Evolutionary conservation across 2,888 invertebrate species (phyloP).

Genomic region (Xanthorhoe designata): DNA sequence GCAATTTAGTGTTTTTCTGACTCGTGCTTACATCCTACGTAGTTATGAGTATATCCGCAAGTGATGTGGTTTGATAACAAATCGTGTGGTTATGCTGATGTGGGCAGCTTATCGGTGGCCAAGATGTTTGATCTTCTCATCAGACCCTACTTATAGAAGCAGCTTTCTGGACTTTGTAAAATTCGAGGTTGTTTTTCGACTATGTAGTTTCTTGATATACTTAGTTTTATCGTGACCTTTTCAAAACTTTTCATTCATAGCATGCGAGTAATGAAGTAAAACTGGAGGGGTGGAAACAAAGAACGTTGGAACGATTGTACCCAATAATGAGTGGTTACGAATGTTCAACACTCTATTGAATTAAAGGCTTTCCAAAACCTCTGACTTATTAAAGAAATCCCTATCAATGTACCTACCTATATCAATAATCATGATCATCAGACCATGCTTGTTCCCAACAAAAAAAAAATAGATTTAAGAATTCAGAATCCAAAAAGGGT

Average conservation of each 20-base stretch:
- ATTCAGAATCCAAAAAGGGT: not conserved
- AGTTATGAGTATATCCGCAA: slow-evolving; percentile 40
- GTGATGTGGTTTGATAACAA: slow-evolving; percentile 37
- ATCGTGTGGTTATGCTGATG: slow-evolving; percentile 23
- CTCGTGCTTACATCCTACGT: slow-evolving; percentile 59
- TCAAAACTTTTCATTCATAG: not conserved
- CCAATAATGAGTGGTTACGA: not conserved
- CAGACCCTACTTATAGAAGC: not conserved
- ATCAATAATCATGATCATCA: not conserved
- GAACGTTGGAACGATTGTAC: not conserved
- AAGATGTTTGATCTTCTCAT: slow-evolving; percentile 16
- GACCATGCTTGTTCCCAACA: not conserved
- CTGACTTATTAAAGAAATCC: not conserved
- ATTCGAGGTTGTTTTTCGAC: not conserved
- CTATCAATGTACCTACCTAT: not conserved
- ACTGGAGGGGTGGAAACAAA: not conserved
- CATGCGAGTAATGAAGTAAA: not conserved
- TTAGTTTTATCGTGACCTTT: not conserved
- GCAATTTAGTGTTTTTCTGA: slow-evolving; percentile 64
- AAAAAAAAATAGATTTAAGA: not conserved
- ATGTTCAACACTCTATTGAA: not conserved
- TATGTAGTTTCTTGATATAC: not conserved
- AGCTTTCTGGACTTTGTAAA: not conserved
- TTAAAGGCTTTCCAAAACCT: not conserved
- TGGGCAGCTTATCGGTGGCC: slow-evolving; percentile 11